Base-by-base conservation (phyloP, 2,888 invertebrate species). In the Ornithoptera alexandrae region DNA sequence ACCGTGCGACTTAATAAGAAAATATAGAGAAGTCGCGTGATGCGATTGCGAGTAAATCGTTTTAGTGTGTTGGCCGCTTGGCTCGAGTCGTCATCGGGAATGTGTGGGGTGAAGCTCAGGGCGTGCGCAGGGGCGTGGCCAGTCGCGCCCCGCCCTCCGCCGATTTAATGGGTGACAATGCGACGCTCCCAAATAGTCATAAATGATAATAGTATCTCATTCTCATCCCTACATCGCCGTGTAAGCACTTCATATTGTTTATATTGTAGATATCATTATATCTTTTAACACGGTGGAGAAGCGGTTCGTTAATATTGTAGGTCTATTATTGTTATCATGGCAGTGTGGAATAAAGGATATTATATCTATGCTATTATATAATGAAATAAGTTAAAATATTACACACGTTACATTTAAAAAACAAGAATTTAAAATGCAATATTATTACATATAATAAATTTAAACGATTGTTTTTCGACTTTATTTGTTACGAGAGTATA, bases 81-180 rank as follows among this genome's bases (percentile, higher is more conserved):
- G 72, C 71, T 62, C 68, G 73, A 73, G 73, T 62, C 63, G 65
- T 42, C 68, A 73, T 63, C 71, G 69, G 63, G 76, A 79, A 81
- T 72, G 75, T 75, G 81, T 79, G 80, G 78, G 82, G 81, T 76
- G 79, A 74, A 68, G 81, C 75, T 78, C 74, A 78, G 75, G 74
- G 73, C 73, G 74, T 66, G 74, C 71, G 74, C 67, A 61, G 78
- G 80, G 88, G 88, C 88, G 87, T 84, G 88, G 80, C 84, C 69
- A 10, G 64, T 66, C 66, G n/a, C 67, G 81, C 82, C 72, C 87
- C 87, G 86, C 89, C 90, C 83, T 79, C 79, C 74, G 79, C 73
- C 80, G 79, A 82, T 85, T 87, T 91, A 90, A 90, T 92, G 89
- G 90, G 87, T 92, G 90, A 92, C 90, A 91, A 92, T 86, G 88